A percentile compares a stretch with the other conserved stretches of the same genome.
phyloP scores from a whole-genome alignment of 2,113 vertebrate species.

The Serinus canaria region DNA sequence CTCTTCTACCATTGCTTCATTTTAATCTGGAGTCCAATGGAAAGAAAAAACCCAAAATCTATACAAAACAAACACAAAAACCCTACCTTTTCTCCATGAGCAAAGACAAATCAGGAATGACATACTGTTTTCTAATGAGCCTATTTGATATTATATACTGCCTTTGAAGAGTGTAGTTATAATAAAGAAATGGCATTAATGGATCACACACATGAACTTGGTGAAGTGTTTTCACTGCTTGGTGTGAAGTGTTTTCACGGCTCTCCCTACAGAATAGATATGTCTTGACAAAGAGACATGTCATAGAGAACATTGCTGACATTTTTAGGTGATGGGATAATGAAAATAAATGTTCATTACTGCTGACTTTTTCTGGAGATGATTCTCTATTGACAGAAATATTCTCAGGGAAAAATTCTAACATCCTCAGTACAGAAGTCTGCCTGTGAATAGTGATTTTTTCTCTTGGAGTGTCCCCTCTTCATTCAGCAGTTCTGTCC shows the following conservation, averaged over 20 bases:
- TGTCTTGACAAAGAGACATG: background rate
- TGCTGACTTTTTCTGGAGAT: background rate
- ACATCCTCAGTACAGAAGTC: background rate
- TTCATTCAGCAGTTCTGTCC: background rate
- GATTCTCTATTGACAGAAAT: background rate
- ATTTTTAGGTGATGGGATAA: slow-evolving; percentile 33
- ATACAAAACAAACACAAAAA: background rate
- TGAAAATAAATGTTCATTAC: background rate
- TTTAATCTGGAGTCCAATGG: slow-evolving; percentile 67
- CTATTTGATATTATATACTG: background rate
- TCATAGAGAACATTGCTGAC: slow-evolving; percentile 22
- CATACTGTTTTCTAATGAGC: background rate
- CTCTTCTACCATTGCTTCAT: slow-evolving; percentile 71
- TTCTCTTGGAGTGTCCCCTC: background rate
- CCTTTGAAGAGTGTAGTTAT: background rate
- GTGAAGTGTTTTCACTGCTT: slow-evolving; percentile 40
- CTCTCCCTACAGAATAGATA: background rate
- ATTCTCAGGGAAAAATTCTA: background rate
- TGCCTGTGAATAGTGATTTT: background rate
- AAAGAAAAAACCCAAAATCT: background rate
- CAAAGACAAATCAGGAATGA: slow-evolving; percentile 51
- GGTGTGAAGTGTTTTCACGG: slow-evolving; percentile 32
- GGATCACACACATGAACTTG: background rate
- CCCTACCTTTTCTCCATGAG: background rate
- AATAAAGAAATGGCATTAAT: background rate